Conservation (phyloP, 2,113 vertebrate species). For the Glareola pratincola region DNA sequence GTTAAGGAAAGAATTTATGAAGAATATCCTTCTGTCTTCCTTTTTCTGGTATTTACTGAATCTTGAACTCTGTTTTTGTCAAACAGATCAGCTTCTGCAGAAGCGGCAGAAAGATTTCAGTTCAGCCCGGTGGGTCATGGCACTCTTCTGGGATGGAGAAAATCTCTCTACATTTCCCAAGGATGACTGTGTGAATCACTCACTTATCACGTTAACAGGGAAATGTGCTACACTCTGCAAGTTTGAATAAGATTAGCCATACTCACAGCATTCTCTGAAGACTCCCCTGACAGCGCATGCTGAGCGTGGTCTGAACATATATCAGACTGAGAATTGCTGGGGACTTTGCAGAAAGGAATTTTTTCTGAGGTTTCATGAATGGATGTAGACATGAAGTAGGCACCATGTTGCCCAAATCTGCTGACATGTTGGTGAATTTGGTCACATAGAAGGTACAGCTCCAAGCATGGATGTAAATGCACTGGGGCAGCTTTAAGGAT, state of each 20-base stretch:
- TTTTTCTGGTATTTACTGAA: background rate
- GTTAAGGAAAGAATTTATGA: background rate
- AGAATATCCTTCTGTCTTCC: background rate
- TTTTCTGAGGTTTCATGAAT: background rate
- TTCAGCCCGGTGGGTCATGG: background rate
- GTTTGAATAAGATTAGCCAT: background rate
- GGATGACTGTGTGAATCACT: background rate
- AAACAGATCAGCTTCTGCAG: background rate
- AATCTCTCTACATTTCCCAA: background rate
- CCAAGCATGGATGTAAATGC: background rate
- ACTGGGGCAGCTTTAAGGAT: background rate
- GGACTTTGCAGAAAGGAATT: background rate
- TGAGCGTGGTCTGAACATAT: background rate
- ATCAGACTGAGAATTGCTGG: background rate
- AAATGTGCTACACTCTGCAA: background rate
- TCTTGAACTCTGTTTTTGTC: background rate
- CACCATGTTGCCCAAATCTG: background rate
- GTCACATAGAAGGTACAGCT: background rate
- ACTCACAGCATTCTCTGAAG: background rate
- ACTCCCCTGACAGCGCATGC: rapidly evolving
- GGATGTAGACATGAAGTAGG: background rate
- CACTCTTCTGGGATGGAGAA: background rate
- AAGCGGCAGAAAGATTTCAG: background rate
- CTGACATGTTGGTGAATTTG: background rate
- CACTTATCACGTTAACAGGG: background rate